Evolutionary conservation across 2,113 vertebrate genomes (phyloP).

Genomic region (Esox niger): DNA sequence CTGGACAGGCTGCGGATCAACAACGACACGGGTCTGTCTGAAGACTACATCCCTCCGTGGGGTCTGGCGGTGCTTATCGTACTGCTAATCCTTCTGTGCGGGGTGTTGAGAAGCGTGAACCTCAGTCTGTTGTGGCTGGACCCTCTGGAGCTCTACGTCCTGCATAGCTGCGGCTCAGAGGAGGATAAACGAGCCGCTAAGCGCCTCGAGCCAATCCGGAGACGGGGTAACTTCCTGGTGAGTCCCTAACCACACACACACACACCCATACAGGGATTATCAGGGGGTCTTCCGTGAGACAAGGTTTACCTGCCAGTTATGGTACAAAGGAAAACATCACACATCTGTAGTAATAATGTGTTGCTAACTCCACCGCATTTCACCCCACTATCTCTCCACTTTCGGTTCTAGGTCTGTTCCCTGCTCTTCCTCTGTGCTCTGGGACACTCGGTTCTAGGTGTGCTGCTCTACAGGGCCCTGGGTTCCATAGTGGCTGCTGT

Average conservation of each 20-base stretch:
- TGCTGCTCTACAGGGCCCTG: constrained; percentile 75
- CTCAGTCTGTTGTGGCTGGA: constrained; percentile 81
- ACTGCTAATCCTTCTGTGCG: constrained; percentile 69
- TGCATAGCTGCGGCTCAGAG: constrained; percentile 84
- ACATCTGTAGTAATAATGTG: too few relatives aligned
- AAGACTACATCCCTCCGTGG: constrained; percentile 70
- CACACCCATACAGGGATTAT: background rate
- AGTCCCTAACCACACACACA: constrained; percentile 17
- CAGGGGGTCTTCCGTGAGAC: too few relatives aligned
- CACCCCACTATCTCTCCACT: too few relatives aligned
- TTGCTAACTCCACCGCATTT: background rate
- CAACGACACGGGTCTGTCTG: constrained; percentile 28
- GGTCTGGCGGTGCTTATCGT: constrained; percentile 71
- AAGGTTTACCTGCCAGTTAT: too few relatives aligned
- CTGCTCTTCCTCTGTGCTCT: constrained; percentile 78
- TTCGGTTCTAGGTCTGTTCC: constrained; percentile 68
- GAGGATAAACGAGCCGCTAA: constrained; percentile 80
- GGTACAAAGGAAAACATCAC: too few relatives aligned
- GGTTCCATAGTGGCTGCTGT: constrained; percentile 70
- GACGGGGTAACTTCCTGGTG: constrained; percentile 79
- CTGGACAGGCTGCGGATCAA: constrained; percentile 62
- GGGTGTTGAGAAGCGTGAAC: constrained; percentile 75
- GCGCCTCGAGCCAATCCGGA: constrained; percentile 79
- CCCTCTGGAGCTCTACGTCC: constrained; percentile 81
- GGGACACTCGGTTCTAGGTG: constrained; percentile 77